Evolutionary conservation across 2,797 vertebrate species (phyloP), one percentile per base, ranked within the genome.

Genomic region (Enteromius paludinosus): DNA sequence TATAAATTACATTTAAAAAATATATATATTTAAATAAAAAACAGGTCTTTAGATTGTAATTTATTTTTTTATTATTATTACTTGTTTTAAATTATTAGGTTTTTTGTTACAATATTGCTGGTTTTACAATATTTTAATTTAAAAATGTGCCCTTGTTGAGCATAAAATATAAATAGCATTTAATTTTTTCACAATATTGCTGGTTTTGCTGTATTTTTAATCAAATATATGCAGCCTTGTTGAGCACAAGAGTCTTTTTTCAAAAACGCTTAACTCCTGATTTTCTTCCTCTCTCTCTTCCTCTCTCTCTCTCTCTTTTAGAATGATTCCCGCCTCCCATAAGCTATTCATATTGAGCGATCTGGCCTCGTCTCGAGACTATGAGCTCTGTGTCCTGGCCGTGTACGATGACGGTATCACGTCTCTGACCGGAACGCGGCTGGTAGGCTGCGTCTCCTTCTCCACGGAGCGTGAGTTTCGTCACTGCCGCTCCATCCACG

Each of bases 321-420:
- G 96, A 93, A 97, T 97, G 96, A 96, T 97, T 68, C 96, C 96
- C 0, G 93, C 96, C 25, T 93, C 93, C 72, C 96, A 96, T 89
- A 96, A 96, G 89, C 91, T 94, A 88, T 95, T 97, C 92, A 91
- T 95, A 90, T 90, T 97, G 85, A 96, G 94, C 0, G 96, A 97
- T 90, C 92, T 97, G 90, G 95, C 95, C 2, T 93, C 96, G 0
- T 92, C 95, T 0, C 94, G 96, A 0, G 95, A 96, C 87, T 97
- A 97, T 10, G 94, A 97, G 83, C 92, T 97, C 68, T 97, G 96
- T 0, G 94, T 97, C 3, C 82, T 97, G 20, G 96, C 96, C 0
- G 95, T 97, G 0, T 96, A 96, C 2, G 95, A 96, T 0, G 96
- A 97, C 0, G 94, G 95, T 0, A 86, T 94, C 79, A 96, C 94